phyloP scores from a whole-genome alignment of 2,113 vertebrate genomes.

The Rhagologus leucostigma region DNA sequence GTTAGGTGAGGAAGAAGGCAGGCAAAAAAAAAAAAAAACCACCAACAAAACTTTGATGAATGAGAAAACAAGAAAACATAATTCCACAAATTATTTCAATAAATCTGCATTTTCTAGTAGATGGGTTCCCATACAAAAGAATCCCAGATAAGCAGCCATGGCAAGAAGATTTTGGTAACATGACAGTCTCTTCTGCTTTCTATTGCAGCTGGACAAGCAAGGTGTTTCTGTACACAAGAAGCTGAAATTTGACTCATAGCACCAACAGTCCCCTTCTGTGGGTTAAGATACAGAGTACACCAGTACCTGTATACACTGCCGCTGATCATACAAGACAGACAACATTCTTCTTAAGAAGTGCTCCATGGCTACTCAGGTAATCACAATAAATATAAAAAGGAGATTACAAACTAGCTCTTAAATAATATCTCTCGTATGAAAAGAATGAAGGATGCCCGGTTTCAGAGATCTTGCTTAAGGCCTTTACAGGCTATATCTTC shows the following conservation, averaged over 20 bases:
- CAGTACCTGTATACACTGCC: background rate
- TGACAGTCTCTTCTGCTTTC: background rate
- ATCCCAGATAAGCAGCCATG: background rate
- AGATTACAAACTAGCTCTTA: background rate
- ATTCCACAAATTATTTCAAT: background rate
- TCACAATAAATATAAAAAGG: background rate
- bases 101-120: background rate
- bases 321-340: background rate
- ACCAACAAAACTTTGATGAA: background rate
- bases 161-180: background rate
- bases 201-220: background rate
- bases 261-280: background rate
- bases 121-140: background rate
- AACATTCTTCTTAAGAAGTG: background rate
- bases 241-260: background rate
- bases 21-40: background rate
- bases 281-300: background rate
- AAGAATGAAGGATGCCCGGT: background rate
- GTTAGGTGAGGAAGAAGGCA: fast-evolving
- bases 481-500: background rate
- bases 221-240: background rate
- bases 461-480: background rate
- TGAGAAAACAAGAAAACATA: background rate
- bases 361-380: background rate
- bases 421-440: background rate